A percentile compares a stretch with the other conserved stretches of the same genome.
Conservation (phyloP, 2,888 invertebrate species). For the Tipula vernalis region DNA sequence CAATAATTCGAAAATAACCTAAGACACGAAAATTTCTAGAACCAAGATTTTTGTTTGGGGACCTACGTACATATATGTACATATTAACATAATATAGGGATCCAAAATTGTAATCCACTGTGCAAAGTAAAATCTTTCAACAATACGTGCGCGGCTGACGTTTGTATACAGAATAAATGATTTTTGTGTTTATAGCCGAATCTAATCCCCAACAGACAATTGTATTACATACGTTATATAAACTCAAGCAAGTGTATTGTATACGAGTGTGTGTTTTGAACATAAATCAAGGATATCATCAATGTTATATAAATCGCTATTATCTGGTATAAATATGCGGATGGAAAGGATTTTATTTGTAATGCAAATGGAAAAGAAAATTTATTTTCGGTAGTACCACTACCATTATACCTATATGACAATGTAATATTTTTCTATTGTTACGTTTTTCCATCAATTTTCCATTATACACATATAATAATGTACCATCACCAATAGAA, state of each 20-base stretch:
- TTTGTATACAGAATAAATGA: not conserved
- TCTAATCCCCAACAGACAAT: not conserved
- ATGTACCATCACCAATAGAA: not conserved
- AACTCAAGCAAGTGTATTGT: not conserved
- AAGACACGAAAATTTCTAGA: too few species aligned
- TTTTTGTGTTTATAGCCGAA: not conserved
- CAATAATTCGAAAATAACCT: too few species aligned
- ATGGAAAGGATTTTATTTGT: not conserved
- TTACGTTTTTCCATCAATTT: not conserved
- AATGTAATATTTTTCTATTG: not conserved
- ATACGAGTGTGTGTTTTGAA: not conserved
- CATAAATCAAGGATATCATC: not conserved
- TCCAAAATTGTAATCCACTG: not conserved
- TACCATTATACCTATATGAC: not conserved
- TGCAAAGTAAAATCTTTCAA: not conserved
- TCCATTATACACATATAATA: not conserved
- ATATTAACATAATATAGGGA: not conserved
- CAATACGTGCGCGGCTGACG: not conserved
- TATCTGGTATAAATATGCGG: not conserved
- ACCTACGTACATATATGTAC: too few species aligned
- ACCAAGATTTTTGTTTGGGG: too few species aligned
- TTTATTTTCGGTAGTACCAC: not conserved
- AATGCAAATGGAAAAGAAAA: not conserved
- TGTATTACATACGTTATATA: not conserved
- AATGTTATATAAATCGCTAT: not conserved